Base-by-base conservation (phyloP, 2,797 vertebrate genomes). In the Phaenicophaeus curvirostris region DNA sequence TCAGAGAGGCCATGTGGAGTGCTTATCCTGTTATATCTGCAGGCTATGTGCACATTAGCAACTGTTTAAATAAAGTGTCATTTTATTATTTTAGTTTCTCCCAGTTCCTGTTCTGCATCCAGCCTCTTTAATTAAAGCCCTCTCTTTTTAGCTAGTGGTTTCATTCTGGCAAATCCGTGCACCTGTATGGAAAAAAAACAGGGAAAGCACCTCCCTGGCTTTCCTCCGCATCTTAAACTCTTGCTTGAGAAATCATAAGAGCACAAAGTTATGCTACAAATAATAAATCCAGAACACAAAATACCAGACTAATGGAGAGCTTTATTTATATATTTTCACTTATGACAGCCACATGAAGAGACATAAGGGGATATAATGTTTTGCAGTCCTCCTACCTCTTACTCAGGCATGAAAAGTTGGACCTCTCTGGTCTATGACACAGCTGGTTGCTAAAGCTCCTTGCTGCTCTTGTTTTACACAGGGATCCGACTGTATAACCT, bases 121-220 rank as follows among this genome's bases (percentile, higher is more conserved):
- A 85, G 71, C 13, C 55, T 67, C 48, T 82, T 93, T 89, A 94
- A 89, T 66, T 90, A 90, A 90, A 90, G 33, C 10, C 23, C 15
- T 55, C 51, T 25, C 54, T 5, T 62, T 78, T 89, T 69, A 1
- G 0, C 37, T 53, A 27, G 18, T 48, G 69, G n/a, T 83, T 88
- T 76, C 25, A 15, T 30, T 39, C 53, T 74, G 48, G 19, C 15
- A 92, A 74, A 83, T 54, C 17, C 59, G 48, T 75, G 77, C 41
- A 91, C 7, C 72, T 53, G 57, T 25, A 30, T 9, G 7, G 17
- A 18, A 39, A 51, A 61, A 53, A 79, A 30, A 9, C 5, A 46
- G 8, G 57, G 23, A 58, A 41, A 87, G 51, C 90, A 62, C 11
- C 15, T 74, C 44, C 39, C 51, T 65, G 73, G 35, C 59, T 89